phyloP scores from a whole-genome alignment of 2,888 invertebrate species.

The Gerris lacustris region DNA sequence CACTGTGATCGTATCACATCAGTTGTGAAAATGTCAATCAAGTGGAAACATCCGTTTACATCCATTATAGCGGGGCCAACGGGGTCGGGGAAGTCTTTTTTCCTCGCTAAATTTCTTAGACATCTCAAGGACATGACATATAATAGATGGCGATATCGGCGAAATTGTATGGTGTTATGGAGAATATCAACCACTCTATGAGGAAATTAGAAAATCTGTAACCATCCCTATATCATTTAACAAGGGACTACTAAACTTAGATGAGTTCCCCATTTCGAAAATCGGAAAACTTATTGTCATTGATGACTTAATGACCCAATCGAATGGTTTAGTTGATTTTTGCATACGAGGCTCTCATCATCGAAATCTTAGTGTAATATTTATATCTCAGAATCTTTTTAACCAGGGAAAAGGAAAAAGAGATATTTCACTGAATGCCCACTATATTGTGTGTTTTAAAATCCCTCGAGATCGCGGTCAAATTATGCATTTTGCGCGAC shows the following conservation, averaged over 20 bases:
- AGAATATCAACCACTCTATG: neutral
- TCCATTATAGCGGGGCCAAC: neutral
- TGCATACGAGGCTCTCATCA: neutral
- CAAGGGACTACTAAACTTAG: neutral
- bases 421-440: neutral
- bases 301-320: neutral
- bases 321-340: neutral
- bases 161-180: neutral
- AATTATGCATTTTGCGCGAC: neutral
- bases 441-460: neutral
- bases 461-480: neutral
- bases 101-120: neutral
- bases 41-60: no score
- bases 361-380: neutral
- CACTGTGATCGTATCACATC: no score
- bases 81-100: neutral
- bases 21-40: no score
- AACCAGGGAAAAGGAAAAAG: neutral
- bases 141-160: neutral
- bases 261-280: neutral
- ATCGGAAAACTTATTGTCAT: neutral
- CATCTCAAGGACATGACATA: neutral
- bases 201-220: neutral
- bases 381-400: neutral
- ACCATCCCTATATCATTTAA: neutral